Evolutionary conservation across 2,888 invertebrate species (phyloP).

Genomic region (Cordilura impudica): DNA sequence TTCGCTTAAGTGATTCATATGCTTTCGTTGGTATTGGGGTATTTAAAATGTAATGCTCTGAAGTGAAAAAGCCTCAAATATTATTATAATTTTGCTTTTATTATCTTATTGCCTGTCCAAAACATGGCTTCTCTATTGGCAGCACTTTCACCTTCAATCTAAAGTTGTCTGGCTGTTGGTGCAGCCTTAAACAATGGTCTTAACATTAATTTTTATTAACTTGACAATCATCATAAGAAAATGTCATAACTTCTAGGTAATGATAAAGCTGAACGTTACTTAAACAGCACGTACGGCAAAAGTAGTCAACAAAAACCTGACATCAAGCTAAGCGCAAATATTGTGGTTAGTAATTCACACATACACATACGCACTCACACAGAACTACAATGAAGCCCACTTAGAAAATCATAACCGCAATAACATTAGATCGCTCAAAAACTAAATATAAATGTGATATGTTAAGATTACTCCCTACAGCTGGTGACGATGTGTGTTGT

Average conservation of each 20-base stretch:
- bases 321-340: slow-evolving; percentile 13
- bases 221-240: slow-evolving; percentile 31
- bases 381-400: neutral
- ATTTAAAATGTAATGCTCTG: no score
- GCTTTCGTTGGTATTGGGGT: no score
- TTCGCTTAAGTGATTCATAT: no score
- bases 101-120: no score
- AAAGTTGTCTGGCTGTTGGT: neutral
- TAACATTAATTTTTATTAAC: slow-evolving; percentile 46
- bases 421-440: slow-evolving; percentile 15
- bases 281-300: slow-evolving; percentile 28
- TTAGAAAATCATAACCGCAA: slow-evolving; percentile 15
- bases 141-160: neutral
- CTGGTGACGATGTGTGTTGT: neutral
- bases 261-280: neutral
- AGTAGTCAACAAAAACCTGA: slow-evolving; percentile 6
- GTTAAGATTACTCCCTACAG: slow-evolving; percentile 19
- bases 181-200: neutral
- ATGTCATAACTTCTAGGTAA: slow-evolving; percentile 21
- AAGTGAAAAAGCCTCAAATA: no score
- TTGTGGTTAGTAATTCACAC: no score
- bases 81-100: no score
- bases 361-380: neutral
- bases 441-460: neutral
- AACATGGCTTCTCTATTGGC: no score